Percentiles rank a stretch among this genome's conserved stretches.
Evolutionary conservation across 2,888 invertebrate species (phyloP).

Genomic region (Apoderus coryli): DNA sequence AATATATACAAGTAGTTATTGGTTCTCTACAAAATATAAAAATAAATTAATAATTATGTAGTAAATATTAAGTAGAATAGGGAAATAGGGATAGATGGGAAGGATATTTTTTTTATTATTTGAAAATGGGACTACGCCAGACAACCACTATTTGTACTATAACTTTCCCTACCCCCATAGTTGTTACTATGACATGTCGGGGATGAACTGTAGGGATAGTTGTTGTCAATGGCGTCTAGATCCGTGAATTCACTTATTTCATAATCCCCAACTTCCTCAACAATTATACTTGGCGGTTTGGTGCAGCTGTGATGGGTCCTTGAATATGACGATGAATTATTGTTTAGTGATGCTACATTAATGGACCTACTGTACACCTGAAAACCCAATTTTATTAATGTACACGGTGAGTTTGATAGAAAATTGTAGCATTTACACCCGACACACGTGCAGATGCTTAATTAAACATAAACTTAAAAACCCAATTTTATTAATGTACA

Average conservation of each 20-base stretch:
- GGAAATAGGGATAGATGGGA: too few relatives aligned
- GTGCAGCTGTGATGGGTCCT: conserved; percentile 8
- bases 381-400: too few relatives aligned
- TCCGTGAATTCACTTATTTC: conserved; percentile 39
- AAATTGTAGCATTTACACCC: too few relatives aligned
- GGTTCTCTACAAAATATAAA: too few relatives aligned
- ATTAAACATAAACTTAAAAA: too few relatives aligned
- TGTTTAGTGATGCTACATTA: conserved; percentile 21
- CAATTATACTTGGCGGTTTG: conserved; percentile 34
- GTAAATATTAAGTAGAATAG: too few relatives aligned
- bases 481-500: too few relatives aligned
- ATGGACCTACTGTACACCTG: conserved; percentile 24
- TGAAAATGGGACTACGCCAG: conserved; percentile 46
- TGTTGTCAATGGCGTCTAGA: conserved; percentile 32
- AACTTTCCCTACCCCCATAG: conserved; percentile 40
- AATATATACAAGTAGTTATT: too few relatives aligned
- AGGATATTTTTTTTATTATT: too few relatives aligned
- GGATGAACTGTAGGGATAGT: conserved; percentile 41
- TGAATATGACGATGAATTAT: not conserved
- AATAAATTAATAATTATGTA: too few relatives aligned
- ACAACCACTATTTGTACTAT: conserved; percentile 48
- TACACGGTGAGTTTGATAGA: too few relatives aligned
- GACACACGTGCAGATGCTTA: too few relatives aligned
- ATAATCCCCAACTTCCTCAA: conserved; percentile 36
- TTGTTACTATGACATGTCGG: conserved; percentile 40